Base-by-base conservation (phyloP, 2,113 vertebrate genomes). In the Sialia sialis region DNA sequence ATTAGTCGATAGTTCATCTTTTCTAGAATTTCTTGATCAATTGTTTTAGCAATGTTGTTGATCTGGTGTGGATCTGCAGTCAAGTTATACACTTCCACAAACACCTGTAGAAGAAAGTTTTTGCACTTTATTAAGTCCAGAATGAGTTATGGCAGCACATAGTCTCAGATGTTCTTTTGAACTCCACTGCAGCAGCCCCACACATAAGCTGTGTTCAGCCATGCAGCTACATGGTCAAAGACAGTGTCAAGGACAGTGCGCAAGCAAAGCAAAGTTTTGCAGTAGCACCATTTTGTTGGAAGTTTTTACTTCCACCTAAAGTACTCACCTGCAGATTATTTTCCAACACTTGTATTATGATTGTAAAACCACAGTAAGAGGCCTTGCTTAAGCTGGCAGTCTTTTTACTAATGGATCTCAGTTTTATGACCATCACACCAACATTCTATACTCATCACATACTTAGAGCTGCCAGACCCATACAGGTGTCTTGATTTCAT, bases 1-100 rank as follows among this genome's bases (percentile, higher is more conserved):
- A 99, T 99, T n/a, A 99, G 94, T 21, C 99, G 98, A 60, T 99
- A 99, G 96, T 99, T 99, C 99, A 99, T 99, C 97, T 99, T 99
- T 68, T 99, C 99, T 93, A 99, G 96, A n/a, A 99, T 98, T 92
- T 99, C 99, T 73, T 99, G 98, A 89, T 99, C 99, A 60, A 99
- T 99, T 59, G 97, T 98, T 96, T 98, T 99, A 68, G 98, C 99
- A 54, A 99, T 99, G 95, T 99, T 99, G 23, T 94, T 99, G 80
- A 99, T 98, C 96, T 99, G 99, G 95, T 98, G 98, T 16, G 99
- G 99, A 92, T 99, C 99, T 48, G 98, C 98, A 1, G 99, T 99
- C 93, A 99, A 93, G 69, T 99, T 99, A 88, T 99, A 99, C 43
- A 99, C 99, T 93, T 99, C 99, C 21, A 99, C 99, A 66, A 99